Conservation (phyloP, 2,888 invertebrate genomes). For the Drosophila rellima region DNA sequence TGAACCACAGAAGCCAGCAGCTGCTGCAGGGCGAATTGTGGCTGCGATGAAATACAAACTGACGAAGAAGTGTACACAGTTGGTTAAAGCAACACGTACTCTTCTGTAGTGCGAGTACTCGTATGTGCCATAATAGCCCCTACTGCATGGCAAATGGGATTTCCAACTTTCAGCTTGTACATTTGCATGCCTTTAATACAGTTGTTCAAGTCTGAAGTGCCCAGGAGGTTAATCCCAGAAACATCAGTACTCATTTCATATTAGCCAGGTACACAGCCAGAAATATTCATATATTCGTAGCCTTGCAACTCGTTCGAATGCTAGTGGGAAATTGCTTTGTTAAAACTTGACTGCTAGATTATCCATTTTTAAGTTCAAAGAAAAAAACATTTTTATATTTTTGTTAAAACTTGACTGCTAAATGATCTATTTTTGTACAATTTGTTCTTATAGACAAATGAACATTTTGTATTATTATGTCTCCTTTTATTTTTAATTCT, state of each 20-base stretch:
- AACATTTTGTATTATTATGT: no score
- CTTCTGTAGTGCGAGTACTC: neutral
- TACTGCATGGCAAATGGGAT: constrained; percentile 2
- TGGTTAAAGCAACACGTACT: constrained; percentile 26
- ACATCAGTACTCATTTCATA: neutral
- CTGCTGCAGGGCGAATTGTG: constrained; percentile 23
- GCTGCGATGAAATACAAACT: constrained; percentile 29
- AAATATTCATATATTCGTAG: no score
- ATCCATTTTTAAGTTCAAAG: neutral
- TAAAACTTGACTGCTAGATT: neutral
- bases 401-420: neutral
- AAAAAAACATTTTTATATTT: no score
- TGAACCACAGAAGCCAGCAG: constrained; percentile 1
- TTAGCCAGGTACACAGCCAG: neutral
- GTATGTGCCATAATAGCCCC: constrained; percentile 11
- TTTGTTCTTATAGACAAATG: no score
- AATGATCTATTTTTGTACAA: neutral
- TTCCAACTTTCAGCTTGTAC: constrained; percentile 9
- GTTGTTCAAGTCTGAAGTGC: constrained; percentile 1
- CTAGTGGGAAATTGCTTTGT: neutral
- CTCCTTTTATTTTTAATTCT: no score
- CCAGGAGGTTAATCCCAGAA: neutral
- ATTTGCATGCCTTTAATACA: constrained; percentile 1
- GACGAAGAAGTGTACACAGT: constrained; percentile 12
- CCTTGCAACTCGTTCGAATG: neutral